Conservation (phyloP, 1,140 invertebrate species). For the Euborellia annulipes region DNA sequence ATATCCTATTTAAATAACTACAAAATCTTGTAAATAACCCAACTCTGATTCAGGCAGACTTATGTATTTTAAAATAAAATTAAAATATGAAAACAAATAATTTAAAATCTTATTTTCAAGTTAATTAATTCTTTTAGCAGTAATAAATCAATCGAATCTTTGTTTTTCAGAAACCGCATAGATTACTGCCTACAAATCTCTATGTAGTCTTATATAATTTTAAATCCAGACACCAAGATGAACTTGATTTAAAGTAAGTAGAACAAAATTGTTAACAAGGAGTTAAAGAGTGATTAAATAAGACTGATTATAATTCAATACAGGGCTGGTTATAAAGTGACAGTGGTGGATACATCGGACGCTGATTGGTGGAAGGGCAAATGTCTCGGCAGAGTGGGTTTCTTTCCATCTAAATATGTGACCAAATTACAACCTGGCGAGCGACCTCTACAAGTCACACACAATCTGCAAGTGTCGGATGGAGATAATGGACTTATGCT, state of each 20-base stretch:
- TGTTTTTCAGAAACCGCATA: constrained; percentile 55
- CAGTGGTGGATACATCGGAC: constrained; percentile 84
- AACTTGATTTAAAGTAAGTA: constrained; percentile 81
- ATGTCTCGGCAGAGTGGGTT: constrained; percentile 77
- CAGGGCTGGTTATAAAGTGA: constrained; percentile 86
- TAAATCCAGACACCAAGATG: constrained; percentile 80
- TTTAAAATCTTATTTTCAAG: too few species aligned
- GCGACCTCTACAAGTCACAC: constrained; percentile 67
- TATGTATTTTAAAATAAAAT: too few species aligned
- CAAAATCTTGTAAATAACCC: too few species aligned
- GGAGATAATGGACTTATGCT: constrained; percentile 41
- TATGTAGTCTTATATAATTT: constrained; percentile 94
- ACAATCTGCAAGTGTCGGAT: constrained; percentile 49
- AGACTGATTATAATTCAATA: too few species aligned
- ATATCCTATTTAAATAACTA: too few species aligned
- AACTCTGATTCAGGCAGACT: too few species aligned
- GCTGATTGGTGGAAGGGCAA: constrained; percentile 97
- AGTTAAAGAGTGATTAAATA: too few species aligned
- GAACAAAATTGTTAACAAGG: too few species aligned
- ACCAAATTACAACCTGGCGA: constrained; percentile 78
- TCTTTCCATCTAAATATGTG: constrained; percentile 89
- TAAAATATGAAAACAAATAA: too few species aligned
- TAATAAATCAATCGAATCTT: too few species aligned
- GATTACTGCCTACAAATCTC: constrained; percentile 73
- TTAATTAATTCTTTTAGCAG: too few species aligned